Conservation (phyloP, 1,140 invertebrate genomes). For the Orussus abietinus region DNA sequence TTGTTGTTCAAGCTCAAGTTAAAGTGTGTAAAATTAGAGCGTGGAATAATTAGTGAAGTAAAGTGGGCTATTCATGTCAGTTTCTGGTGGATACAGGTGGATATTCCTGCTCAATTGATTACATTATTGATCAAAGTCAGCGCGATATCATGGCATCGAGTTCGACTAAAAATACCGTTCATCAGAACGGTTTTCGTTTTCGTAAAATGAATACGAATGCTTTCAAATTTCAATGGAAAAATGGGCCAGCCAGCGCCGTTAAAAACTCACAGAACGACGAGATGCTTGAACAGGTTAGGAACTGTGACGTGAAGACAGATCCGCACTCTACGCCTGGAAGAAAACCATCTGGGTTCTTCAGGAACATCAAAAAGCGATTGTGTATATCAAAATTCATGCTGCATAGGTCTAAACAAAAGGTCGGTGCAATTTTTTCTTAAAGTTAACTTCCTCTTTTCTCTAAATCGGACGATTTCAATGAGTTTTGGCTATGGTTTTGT, state of each 20-base stretch:
- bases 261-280: background rate
- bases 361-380: conserved; percentile 25
- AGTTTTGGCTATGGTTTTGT: background rate
- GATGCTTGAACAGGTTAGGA: background rate
- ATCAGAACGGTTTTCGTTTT: background rate
- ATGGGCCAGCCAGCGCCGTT: background rate
- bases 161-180: background rate
- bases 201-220: background rate
- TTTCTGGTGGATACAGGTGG: too few species aligned
- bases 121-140: too few species aligned
- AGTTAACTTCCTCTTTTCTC: background rate
- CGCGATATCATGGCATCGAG: background rate
- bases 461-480: conserved; percentile 3
- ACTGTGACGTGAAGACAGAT: too few species aligned
- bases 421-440: conserved; percentile 10
- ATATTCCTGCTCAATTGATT: too few species aligned
- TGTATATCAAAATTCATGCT: conserved; percentile 18
- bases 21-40: too few species aligned
- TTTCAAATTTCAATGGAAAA: background rate
- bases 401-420: conserved; percentile 23
- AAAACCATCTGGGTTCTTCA: conserved; percentile 17
- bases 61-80: too few species aligned
- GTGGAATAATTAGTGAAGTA: too few species aligned
- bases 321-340: too few species aligned
- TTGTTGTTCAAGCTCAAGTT: too few species aligned